Percentiles rank a stretch among this genome's conserved stretches.
Evolutionary conservation across 2,113 vertebrate species (phyloP).

Genomic region (Nyctereutes procyonoides): DNA sequence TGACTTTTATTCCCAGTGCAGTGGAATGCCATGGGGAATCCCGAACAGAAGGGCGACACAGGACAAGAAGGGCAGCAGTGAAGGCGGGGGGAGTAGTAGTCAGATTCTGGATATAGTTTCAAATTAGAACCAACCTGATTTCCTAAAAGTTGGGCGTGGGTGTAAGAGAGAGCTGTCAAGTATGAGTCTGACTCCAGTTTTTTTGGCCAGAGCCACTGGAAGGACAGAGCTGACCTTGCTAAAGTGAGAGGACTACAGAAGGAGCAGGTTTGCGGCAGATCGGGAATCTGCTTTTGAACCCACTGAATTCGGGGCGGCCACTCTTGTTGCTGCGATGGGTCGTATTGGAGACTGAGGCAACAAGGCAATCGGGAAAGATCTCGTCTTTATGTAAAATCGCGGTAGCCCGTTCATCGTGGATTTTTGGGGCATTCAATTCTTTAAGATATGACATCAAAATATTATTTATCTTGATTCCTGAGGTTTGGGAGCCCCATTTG

Average conservation of each 20-base stretch:
- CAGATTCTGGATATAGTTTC: neutral
- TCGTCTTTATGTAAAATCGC: neutral
- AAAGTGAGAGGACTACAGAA: neutral
- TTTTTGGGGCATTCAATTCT: neutral
- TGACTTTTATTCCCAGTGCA: neutral
- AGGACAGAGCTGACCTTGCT: neutral
- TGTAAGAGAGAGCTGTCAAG: neutral
- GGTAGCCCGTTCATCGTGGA: neutral
- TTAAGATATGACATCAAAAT: neutral
- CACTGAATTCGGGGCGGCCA: neutral
- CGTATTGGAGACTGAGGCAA: fast-evolving
- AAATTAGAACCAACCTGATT: neutral
- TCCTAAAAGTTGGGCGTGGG: neutral
- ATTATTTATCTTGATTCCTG: neutral
- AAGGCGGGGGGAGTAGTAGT: neutral
- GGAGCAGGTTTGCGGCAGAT: neutral
- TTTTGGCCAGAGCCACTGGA: neutral
- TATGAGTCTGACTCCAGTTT: neutral
- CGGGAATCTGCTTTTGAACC: neutral
- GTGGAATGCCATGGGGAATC: neutral
- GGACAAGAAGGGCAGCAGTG: neutral
- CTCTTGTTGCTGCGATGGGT: fast-evolving
- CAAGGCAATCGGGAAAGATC: neutral
- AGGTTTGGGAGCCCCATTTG: neutral
- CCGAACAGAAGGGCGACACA: neutral